Conservation (phyloP, 2,113 vertebrate genomes). For the Sander lucioperca region DNA sequence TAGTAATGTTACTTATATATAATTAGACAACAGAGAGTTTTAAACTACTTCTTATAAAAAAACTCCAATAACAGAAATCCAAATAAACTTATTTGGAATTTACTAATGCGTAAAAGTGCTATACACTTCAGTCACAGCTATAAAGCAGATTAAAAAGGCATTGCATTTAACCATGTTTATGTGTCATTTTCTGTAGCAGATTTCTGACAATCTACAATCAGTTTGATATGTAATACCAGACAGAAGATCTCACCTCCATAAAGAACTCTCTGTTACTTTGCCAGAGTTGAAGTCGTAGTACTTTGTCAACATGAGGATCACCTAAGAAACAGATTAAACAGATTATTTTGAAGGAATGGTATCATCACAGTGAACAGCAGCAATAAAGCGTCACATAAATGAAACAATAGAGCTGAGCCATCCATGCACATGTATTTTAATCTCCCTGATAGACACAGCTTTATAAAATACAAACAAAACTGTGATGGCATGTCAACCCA, state of each 20-base stretch:
- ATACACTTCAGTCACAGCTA: neutral
- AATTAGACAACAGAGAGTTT: neutral
- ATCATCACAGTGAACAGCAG: constrained; percentile 41
- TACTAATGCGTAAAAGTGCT: neutral
- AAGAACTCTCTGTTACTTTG: constrained; percentile 95
- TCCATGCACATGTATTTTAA: constrained; percentile 38
- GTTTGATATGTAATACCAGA: constrained; percentile 1
- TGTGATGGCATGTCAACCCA: constrained; percentile 25
- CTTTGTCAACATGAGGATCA: constrained; percentile 98
- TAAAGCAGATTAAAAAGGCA: neutral
- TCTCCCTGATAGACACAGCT: constrained; percentile 33
- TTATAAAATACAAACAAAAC: constrained; percentile 56
- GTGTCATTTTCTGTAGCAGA: neutral
- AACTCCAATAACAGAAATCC: neutral
- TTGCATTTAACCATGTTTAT: neutral
- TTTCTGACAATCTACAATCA: neutral
- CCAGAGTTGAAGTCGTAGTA: constrained; percentile 95
- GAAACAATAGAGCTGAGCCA: constrained; percentile 14
- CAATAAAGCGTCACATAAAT: constrained; percentile 26
- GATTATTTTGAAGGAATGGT: constrained; percentile 21
- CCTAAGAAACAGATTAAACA: constrained; percentile 85
- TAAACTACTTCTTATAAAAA: neutral
- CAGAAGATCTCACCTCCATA: constrained; percentile 91
- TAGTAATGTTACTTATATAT: neutral
- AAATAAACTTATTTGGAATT: neutral